phyloP scores from a whole-genome alignment of 2,797 vertebrate genomes.

The Bradypodion ventrale region DNA sequence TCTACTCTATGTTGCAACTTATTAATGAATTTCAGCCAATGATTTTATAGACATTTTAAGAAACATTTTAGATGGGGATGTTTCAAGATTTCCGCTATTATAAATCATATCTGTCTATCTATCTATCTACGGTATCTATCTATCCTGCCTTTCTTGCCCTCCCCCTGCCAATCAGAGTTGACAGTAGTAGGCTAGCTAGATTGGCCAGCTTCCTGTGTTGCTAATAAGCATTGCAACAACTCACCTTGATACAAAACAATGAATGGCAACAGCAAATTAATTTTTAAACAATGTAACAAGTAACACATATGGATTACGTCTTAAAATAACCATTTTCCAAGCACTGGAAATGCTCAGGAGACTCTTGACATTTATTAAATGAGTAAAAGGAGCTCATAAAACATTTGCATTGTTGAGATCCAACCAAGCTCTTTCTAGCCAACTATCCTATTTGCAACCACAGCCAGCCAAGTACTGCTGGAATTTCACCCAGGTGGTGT shows the following conservation, averaged over 20 bases:
- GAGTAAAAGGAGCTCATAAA: background rate
- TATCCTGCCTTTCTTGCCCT: too few species aligned
- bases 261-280: background rate
- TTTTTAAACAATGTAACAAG: background rate
- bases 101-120: too few species aligned
- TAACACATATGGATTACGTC: background rate
- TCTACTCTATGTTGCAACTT: too few species aligned
- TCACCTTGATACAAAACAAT: background rate
- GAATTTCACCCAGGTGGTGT: background rate
- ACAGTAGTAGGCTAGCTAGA: too few species aligned
- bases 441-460: background rate
- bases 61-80: background rate
- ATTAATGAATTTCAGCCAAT: too few species aligned
- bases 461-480: background rate
- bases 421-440: background rate
- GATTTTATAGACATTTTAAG: background rate
- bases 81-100: background rate
- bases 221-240: background rate
- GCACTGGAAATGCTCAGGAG: background rate
- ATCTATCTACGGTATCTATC: too few species aligned
- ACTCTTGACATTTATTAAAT: background rate
- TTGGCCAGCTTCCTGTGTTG: too few species aligned
- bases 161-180: background rate
- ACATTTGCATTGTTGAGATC: background rate
- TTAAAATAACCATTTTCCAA: background rate